Evolutionary conservation across 2,113 vertebrate genomes (phyloP).

Genomic region (Pterocles orientalis): DNA sequence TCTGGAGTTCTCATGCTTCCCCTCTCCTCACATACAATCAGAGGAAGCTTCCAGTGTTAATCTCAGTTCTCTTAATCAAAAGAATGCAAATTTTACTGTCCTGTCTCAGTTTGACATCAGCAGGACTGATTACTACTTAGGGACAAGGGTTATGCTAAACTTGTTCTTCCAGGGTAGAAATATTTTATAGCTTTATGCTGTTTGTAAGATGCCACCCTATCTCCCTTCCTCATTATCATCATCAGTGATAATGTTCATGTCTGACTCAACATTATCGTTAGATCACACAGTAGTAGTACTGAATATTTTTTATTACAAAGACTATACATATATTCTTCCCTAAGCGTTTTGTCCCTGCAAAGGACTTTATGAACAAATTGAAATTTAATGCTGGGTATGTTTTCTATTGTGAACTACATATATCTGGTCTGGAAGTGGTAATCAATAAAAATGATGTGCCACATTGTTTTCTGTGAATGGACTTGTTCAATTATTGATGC

Average conservation of each 20-base stretch:
- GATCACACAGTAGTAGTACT: not conserved
- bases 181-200: not conserved
- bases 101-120: slow-evolving; percentile 6
- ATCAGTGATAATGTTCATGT: not conserved
- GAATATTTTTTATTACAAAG: not conserved
- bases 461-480: not conserved
- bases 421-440: not conserved
- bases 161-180: not conserved
- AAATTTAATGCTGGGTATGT: not conserved
- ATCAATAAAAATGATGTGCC: not conserved
- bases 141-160: slow-evolving; percentile 8
- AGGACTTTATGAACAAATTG: not conserved
- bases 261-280: not conserved
- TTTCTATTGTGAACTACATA: not conserved
- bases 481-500: not conserved
- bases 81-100: slow-evolving; percentile 40
- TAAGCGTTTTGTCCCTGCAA: not conserved
- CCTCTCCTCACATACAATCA: slow-evolving; percentile 14
- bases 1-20: not conserved
- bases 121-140: slow-evolving; percentile 22
- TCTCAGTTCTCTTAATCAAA: slow-evolving; percentile 38
- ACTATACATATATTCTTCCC: not conserved
- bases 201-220: not conserved
- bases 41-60: slow-evolving; percentile 12
- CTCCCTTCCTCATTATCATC: not conserved